Evolutionary conservation across 2,797 vertebrate genomes (phyloP).

Genomic region (Rhinichthys osculus): DNA sequence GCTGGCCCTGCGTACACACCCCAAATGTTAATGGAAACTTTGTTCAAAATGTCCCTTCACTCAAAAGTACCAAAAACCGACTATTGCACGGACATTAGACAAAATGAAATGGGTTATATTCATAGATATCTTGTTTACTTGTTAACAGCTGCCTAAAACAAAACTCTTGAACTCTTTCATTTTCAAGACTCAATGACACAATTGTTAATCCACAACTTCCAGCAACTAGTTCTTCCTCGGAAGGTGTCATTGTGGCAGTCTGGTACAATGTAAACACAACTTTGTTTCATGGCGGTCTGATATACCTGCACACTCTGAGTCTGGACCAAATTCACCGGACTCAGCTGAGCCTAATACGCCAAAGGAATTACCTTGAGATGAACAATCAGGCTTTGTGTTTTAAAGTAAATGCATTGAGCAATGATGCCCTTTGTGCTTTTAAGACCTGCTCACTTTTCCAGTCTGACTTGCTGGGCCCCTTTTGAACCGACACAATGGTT

Average conservation of each 20-base stretch:
- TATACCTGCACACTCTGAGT: not conserved
- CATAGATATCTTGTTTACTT: not conserved
- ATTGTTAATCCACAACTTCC: not conserved
- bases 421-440: slow-evolving; percentile 7
- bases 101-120: not conserved
- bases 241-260: not conserved
- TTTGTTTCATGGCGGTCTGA: not conserved
- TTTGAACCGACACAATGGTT: slow-evolving; percentile 34
- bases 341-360: not conserved
- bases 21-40: not conserved
- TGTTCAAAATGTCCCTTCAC: not conserved
- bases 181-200: not conserved
- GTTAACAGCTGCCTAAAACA: not conserved
- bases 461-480: slow-evolving; percentile 26
- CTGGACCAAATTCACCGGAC: not conserved
- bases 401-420: not conserved
- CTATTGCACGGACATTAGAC: not conserved
- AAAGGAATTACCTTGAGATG: not conserved
- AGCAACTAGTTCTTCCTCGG: not conserved
- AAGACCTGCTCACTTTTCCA: slow-evolving; percentile 22
- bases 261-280: not conserved
- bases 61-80: not conserved
- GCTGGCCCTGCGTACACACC: too few relatives aligned
- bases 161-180: not conserved
- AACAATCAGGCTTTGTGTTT: slow-evolving; percentile 12